phyloP scores from a whole-genome alignment of 2,797 vertebrate species.

The Sphaeramia orbicularis region DNA sequence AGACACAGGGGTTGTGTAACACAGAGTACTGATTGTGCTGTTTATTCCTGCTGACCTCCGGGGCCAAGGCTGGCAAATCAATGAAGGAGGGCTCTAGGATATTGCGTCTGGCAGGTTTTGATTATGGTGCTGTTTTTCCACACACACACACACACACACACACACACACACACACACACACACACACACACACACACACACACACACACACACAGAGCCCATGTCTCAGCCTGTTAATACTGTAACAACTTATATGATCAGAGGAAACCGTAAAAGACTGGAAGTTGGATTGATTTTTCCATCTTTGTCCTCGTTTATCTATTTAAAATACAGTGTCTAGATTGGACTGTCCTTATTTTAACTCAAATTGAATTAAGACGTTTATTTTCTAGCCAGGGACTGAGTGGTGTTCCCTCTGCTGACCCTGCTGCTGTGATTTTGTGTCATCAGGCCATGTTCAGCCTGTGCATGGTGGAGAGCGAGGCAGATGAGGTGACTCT shows the following conservation, averaged over 20 bases:
- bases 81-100: conserved; percentile 45
- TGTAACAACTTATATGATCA: conserved; percentile 13
- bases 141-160: conserved; percentile 10
- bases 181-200: neutral
- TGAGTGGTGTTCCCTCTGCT: conserved; percentile 27
- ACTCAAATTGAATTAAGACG: neutral
- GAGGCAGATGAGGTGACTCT: conserved; percentile 96
- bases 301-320: neutral
- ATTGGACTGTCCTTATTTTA: neutral
- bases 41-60: conserved; percentile 65
- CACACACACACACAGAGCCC: conserved; percentile 1
- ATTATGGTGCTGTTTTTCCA: conserved; percentile 31
- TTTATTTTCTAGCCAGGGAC: neutral
- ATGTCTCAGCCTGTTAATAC: conserved; percentile 17
- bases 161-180: conserved; percentile 14
- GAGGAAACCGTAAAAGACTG: conserved; percentile 1
- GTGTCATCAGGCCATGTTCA: conserved; percentile 94
- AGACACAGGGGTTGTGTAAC: conserved; percentile 29
- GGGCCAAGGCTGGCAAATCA: conserved; percentile 43
- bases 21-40: conserved; percentile 61
- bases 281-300: conserved; percentile 24
- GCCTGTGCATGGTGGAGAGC: conserved; percentile 98
- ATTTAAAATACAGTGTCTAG: neutral
- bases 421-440: conserved; percentile 42
- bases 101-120: conserved; percentile 37